Conservation (phyloP, 1,140 invertebrate species). For the Drosophila pallidifrons region DNA sequence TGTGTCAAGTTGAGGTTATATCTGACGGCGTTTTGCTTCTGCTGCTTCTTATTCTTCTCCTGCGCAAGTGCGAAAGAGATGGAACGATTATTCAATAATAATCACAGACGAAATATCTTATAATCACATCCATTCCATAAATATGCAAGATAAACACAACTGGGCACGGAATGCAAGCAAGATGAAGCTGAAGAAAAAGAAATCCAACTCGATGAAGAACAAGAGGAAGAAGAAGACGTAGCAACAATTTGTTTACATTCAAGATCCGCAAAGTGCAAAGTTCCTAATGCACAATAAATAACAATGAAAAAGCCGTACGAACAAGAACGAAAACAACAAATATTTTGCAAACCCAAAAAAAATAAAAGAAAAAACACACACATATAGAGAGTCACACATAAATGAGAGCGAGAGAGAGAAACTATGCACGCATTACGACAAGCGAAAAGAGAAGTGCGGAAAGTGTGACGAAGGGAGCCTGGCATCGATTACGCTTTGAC, state of each 20-base stretch:
- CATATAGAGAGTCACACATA: slow-evolving; percentile 6
- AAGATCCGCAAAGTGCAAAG: slow-evolving; percentile 35
- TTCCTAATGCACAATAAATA: slow-evolving; percentile 49
- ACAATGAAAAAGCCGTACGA: slow-evolving; percentile 40
- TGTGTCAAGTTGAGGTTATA: slow-evolving; percentile 46
- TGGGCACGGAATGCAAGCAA: not conserved
- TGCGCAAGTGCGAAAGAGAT: slow-evolving; percentile 22
- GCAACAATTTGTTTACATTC: slow-evolving; percentile 49
- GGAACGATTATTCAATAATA: slow-evolving; percentile 2
- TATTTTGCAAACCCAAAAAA: slow-evolving; percentile 11
- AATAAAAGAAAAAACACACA: slow-evolving; percentile 31
- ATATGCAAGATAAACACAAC: slow-evolving; percentile 9
- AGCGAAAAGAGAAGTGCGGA: not conserved
- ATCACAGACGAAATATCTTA: slow-evolving; percentile 3
- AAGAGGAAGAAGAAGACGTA: not conserved
- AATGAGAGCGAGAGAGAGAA: slow-evolving; percentile 7
- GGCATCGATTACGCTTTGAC: slow-evolving; percentile 61
- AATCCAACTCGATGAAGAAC: not conserved
- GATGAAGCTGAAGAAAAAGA: not conserved
- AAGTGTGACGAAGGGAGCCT: slow-evolving; percentile 7
- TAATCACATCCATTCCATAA: not conserved
- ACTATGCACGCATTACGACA: slow-evolving; percentile 49
- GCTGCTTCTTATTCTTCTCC: too few species aligned
- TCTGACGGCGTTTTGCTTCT: not conserved
- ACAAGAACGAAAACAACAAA: slow-evolving; percentile 10